These are phyloP conservation scores for Gymnogyps californianus DNA, from an alignment of 2,113 vertebrate species.

Conservation along the genomic window DNA sequence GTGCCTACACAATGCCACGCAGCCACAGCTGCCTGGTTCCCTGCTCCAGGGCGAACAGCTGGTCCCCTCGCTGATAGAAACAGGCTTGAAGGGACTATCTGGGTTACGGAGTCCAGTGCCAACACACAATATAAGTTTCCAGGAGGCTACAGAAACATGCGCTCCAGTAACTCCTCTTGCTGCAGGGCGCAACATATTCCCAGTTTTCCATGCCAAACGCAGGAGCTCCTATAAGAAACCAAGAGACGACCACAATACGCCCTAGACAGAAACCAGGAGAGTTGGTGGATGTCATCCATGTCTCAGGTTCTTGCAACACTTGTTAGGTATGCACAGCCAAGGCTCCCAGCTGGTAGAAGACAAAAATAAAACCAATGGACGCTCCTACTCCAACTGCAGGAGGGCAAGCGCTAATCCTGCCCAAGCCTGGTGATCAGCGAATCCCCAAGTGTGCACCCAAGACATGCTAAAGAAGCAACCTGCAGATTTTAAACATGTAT, in stretches of 20 bases:
- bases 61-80: not conserved
- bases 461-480: not conserved
- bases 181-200: not conserved
- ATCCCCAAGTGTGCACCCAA: not conserved
- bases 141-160: fast-evolving
- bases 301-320: not conserved
- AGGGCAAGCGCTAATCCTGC: not conserved
- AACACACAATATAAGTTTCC: not conserved
- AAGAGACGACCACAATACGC: not conserved
- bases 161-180: not conserved
- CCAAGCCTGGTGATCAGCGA: not conserved
- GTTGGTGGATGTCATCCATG: not conserved
- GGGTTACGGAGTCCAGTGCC: not conserved
- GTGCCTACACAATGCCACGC: not conserved
- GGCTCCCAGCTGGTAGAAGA: not conserved
- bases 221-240: not conserved
- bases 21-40: not conserved
- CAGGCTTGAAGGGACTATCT: not conserved
- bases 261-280: not conserved
- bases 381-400: not conserved
- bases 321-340: not conserved
- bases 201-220: not conserved
- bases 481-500: not conserved
- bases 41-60: not conserved
- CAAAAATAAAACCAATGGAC: not conserved